Percentiles rank a stretch among this genome's conserved stretches.
Conservation (phyloP, 2,888 invertebrate genomes). For the Dicranocentrus wangi region DNA sequence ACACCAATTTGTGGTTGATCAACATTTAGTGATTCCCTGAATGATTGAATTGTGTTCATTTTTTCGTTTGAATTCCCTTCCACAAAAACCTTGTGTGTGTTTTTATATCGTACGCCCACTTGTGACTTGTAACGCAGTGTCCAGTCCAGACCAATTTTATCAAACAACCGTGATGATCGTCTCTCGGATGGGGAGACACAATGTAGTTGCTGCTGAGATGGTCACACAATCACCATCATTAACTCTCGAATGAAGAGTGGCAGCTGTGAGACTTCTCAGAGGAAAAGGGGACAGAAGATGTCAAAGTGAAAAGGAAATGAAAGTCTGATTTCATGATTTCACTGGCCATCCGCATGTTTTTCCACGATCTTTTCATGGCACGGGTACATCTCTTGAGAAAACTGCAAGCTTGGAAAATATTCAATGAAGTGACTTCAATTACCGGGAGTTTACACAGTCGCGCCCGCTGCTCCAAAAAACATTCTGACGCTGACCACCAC, state of each 20-base stretch:
- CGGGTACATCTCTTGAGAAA: not conserved
- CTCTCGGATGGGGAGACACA: not conserved
- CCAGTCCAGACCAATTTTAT: no score
- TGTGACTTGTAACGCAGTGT: no score
- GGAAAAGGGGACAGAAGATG: conserved; percentile 35
- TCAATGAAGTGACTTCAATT: conserved; percentile 8
- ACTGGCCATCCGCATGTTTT: conserved; percentile 18
- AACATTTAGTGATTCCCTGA: conserved; percentile 24
- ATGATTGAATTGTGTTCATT: conserved; percentile 28
- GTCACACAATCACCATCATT: conserved; percentile 44
- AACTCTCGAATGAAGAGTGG: conserved; percentile 34
- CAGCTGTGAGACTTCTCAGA: conserved; percentile 42
- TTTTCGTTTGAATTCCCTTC: not conserved
- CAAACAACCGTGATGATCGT: no score
- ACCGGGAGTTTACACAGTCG: no score
- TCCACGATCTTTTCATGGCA: not conserved
- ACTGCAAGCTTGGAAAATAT: conserved; percentile 5
- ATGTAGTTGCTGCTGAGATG: not conserved
- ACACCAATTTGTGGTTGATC: conserved; percentile 26
- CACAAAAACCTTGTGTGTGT: not conserved
- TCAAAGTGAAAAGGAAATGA: conserved; percentile 25
- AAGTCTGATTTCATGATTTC: conserved; percentile 4
- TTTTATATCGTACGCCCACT: not conserved
- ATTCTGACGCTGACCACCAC: no score
- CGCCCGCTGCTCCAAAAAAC: no score